A percentile compares a stretch with the other conserved stretches of the same genome.
These are phyloP conservation scores for Noctua janthina DNA, from an alignment of 2,888 invertebrate genomes.

Conservation along the genomic window DNA sequence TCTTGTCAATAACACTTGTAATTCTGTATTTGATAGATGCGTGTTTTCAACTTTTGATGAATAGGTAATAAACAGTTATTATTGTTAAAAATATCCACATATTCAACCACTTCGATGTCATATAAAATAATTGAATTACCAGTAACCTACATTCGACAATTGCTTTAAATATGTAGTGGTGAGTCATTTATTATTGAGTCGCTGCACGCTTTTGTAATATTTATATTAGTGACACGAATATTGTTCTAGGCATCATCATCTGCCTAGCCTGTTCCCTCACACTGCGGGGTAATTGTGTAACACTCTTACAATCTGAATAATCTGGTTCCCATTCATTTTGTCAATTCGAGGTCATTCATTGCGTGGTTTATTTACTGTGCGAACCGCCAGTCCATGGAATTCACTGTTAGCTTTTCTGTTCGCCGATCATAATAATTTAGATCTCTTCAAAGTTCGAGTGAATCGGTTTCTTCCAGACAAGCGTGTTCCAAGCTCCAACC, in stretches of 20 bases:
- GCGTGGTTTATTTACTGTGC: background rate
- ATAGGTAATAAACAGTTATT: background rate
- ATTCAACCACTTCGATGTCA: background rate
- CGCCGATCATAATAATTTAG: background rate
- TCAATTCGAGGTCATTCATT: background rate
- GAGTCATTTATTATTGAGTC: background rate
- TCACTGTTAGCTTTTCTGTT: background rate
- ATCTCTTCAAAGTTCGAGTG: background rate
- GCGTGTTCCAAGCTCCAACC: background rate
- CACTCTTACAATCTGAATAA: background rate
- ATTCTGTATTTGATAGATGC: background rate
- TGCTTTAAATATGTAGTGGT: background rate
- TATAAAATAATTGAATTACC: slow-evolving; percentile 8
- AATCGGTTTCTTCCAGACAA: background rate
- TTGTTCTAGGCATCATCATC: background rate
- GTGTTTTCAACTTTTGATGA: background rate
- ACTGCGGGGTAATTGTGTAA: background rate
- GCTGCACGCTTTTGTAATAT: background rate
- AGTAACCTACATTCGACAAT: slow-evolving; percentile 10
- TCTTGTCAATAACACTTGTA: background rate
- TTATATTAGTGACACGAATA: background rate
- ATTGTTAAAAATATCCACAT: slow-evolving; percentile 3
- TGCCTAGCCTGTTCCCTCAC: background rate
- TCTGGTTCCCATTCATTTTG: background rate
- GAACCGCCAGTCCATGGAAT: background rate